Conservation (phyloP, 1,140 invertebrate species). For the Aphis gossypii region DNA sequence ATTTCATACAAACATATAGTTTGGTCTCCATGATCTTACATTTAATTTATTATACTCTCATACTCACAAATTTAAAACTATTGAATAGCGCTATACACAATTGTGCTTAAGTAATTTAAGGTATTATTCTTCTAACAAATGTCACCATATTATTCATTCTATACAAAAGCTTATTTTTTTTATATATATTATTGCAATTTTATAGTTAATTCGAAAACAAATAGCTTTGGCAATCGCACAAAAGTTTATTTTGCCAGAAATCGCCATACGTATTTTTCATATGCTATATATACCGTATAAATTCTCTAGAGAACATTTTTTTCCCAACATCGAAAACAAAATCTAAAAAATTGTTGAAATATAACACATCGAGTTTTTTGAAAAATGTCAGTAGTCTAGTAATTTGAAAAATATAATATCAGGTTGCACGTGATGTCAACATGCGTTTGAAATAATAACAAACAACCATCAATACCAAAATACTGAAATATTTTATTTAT, state of each 20-base stretch:
- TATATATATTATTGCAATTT: not conserved
- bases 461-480: not conserved
- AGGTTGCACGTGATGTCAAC: not conserved
- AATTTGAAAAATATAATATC: not conserved
- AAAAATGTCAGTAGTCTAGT: not conserved
- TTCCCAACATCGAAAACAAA: not conserved
- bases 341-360: conserved; percentile 26
- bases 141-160: not conserved
- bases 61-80: not conserved
- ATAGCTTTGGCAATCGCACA: conserved; percentile 25
- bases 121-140: not conserved
- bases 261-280: conserved; percentile 24
- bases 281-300: not conserved
- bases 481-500: not conserved
- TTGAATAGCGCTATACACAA: not conserved
- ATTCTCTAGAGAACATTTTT: conserved; percentile 44
- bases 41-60: not conserved
- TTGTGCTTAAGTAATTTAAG: not conserved
- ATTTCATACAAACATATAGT: not conserved
- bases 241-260: conserved; percentile 31
- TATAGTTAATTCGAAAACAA: conserved; percentile 33
- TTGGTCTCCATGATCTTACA: not conserved
- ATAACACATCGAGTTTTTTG: not conserved
- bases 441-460: not conserved
- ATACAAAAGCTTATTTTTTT: not conserved